These are phyloP conservation scores for Spodoptera frugiperda DNA, from an alignment of 1,140 invertebrate species.

Conservation along the genomic window DNA sequence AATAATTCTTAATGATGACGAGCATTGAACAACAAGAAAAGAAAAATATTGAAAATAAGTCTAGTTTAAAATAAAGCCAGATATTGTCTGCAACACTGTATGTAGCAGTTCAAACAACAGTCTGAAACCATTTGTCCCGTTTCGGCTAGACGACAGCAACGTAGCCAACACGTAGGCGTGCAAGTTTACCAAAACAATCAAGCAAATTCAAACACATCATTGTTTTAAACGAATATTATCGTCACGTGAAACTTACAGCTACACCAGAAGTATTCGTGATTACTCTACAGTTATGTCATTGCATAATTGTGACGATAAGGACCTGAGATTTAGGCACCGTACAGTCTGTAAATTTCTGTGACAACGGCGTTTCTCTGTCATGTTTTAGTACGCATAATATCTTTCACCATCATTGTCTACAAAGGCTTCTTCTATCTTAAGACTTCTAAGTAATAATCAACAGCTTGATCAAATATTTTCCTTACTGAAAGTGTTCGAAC, in stretches of 20 bases:
- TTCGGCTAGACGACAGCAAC: constrained; percentile 10
- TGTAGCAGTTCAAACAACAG: constrained; percentile 18
- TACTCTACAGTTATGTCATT: constrained; percentile 26
- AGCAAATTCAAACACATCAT: constrained; percentile 31
- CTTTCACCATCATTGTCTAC: background rate
- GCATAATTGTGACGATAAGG: constrained; percentile 35
- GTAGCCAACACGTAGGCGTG: constrained; percentile 3
- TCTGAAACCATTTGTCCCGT: constrained; percentile 13
- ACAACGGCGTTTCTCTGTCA: background rate
- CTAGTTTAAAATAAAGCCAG: background rate
- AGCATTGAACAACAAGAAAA: too few relatives aligned
- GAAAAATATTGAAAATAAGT: too few relatives aligned
- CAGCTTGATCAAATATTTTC: background rate
- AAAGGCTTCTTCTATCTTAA: background rate
- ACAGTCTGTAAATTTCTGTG: constrained; percentile 17
- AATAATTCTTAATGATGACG: too few relatives aligned
- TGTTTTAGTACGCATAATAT: background rate
- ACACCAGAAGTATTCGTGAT: constrained; percentile 12
- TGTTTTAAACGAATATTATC: constrained; percentile 39
- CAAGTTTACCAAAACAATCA: constrained; percentile 28
- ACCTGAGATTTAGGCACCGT: constrained; percentile 30
- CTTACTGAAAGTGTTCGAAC: background rate
- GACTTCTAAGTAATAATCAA: too few relatives aligned
- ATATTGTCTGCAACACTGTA: constrained; percentile 3
- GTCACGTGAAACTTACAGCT: constrained; percentile 34